These are phyloP conservation scores for Apogon talboti DNA, from an alignment of 2,797 vertebrate genomes.

Conservation along the genomic window DNA sequence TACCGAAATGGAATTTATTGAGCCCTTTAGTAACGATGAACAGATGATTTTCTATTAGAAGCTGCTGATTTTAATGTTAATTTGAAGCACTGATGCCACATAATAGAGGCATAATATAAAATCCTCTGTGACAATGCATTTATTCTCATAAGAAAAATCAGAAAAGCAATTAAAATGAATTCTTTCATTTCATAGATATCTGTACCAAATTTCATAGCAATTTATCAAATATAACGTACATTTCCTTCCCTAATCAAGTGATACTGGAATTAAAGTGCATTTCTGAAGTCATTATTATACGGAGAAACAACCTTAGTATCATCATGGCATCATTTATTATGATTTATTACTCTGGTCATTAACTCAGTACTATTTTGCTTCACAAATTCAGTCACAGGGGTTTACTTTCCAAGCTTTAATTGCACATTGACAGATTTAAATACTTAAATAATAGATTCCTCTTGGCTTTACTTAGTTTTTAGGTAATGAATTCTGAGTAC, in stretches of 20 bases:
- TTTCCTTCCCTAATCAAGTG: too few species aligned
- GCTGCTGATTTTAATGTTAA: constrained; percentile 31
- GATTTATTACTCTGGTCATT: constrained; percentile 45
- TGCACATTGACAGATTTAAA: constrained; percentile 43
- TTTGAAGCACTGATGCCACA: constrained; percentile 21
- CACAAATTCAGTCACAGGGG: constrained; percentile 32
- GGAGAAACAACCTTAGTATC: constrained; percentile 1
- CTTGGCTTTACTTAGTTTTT: constrained; percentile 33
- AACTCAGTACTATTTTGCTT: constrained; percentile 34
- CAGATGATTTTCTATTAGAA: constrained; percentile 34
- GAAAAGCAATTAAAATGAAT: too few species aligned
- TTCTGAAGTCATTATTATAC: not conserved
- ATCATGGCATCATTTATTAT: constrained; percentile 41
- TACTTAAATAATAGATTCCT: constrained; percentile 25
- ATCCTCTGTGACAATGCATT: constrained; percentile 28
- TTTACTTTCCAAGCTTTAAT: constrained; percentile 39
- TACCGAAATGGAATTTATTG: constrained; percentile 39
- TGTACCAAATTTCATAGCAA: too few species aligned
- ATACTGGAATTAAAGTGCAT: too few species aligned
- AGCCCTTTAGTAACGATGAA: constrained; percentile 26
- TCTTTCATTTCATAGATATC: too few species aligned
- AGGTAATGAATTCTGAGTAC: constrained; percentile 33
- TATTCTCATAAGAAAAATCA: constrained; percentile 4
- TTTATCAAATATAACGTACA: too few species aligned
- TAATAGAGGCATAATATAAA: not conserved